phyloP scores from a whole-genome alignment of 2,888 invertebrate genomes.

The Drosophila monieri region DNA sequence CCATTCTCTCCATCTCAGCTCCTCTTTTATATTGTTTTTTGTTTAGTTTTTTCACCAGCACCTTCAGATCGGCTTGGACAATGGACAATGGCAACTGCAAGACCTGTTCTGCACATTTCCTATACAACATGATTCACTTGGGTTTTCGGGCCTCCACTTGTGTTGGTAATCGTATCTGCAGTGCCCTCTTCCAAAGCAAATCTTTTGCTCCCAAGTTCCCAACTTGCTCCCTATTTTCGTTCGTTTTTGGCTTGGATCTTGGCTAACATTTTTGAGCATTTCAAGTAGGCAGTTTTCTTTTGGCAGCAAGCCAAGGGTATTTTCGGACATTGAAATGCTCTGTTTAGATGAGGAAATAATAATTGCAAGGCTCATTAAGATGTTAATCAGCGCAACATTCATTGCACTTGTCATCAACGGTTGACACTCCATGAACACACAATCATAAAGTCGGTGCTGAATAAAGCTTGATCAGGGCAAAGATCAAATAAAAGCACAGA shows the following conservation, averaged over 20 bases:
- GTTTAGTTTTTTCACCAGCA: constrained; percentile 11
- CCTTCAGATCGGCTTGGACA: constrained; percentile 33
- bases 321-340: constrained; percentile 19
- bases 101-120: constrained; percentile 70
- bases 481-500: constrained; percentile 8
- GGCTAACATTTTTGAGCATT: background rate
- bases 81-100: constrained; percentile 40
- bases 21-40: constrained; percentile 12
- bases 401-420: constrained; percentile 37
- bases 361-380: constrained; percentile 48
- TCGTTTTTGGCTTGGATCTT: constrained; percentile 4
- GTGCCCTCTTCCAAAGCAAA: background rate
- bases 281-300: background rate
- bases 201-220: background rate
- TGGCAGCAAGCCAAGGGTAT: constrained; percentile 26
- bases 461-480: constrained; percentile 31
- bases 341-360: constrained; percentile 36
- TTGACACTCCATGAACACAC: constrained; percentile 38
- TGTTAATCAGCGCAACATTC: constrained; percentile 47
- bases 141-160: constrained; percentile 24
- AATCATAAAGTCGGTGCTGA: constrained; percentile 28
- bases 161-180: constrained; percentile 1
- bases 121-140: constrained; percentile 63
- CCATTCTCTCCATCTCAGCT: constrained; percentile 9
- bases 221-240: constrained; percentile 15